Percentiles rank a stretch among this genome's conserved stretches.
These are phyloP conservation scores for Ancistrus triradiatus DNA, from an alignment of 2,113 vertebrate genomes.

Conservation along the genomic window DNA sequence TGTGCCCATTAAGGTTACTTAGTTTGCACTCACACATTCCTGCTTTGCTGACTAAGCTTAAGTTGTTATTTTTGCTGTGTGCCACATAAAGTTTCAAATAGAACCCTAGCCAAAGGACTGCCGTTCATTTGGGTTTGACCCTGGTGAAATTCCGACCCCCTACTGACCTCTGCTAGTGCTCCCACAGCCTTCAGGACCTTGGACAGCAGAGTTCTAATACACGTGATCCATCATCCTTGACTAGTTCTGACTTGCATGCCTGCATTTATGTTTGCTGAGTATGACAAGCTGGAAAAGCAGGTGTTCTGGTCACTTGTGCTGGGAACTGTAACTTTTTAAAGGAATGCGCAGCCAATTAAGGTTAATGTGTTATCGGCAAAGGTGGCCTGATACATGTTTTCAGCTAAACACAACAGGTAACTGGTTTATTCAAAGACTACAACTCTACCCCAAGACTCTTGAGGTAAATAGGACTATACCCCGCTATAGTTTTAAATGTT, in stretches of 20 bases:
- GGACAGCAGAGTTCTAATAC: slow-evolving; percentile 52
- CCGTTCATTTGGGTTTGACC: neutral
- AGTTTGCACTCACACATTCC: slow-evolving; percentile 29
- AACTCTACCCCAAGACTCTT: no score
- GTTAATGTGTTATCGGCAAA: no score
- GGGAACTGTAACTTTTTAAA: neutral
- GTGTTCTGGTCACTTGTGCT: neutral
- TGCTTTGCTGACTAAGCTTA: slow-evolving; percentile 36
- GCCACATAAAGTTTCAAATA: neutral
- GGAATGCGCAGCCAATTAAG: no score
- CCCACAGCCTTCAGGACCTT: slow-evolving; percentile 54
- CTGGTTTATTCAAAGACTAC: no score
- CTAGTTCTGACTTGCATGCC: neutral
- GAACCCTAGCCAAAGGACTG: neutral
- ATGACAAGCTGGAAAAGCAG: neutral
- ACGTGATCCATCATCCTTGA: slow-evolving; percentile 20
- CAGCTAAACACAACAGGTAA: no score
- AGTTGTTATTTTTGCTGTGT: slow-evolving; percentile 56
- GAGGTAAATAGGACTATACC: no score
- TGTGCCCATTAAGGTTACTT: slow-evolving; percentile 52
- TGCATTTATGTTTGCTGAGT: neutral
- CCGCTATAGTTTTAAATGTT: no score
- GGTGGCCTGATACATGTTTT: no score
- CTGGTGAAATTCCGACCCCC: neutral
- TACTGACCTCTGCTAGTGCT: slow-evolving; percentile 29